Evolutionary conservation across 2,888 invertebrate species (phyloP).

Genomic region (Drosophila multiciliata): DNA sequence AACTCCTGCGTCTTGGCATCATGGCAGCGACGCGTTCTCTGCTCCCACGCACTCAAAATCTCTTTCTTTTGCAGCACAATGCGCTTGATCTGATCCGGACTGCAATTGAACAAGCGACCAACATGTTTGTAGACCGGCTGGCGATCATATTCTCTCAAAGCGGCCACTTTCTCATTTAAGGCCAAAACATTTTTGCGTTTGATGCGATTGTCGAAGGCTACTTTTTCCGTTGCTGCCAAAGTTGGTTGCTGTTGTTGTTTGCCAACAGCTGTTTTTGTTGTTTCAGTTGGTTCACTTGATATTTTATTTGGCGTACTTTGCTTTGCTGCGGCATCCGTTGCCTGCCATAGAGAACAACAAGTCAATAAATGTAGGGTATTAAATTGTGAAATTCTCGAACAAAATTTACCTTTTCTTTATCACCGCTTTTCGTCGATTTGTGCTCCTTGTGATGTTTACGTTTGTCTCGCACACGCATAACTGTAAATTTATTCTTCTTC

Average conservation of each 20-base stretch:
- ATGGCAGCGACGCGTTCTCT: constrained; percentile 79
- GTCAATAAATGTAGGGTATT: neutral
- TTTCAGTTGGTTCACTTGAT: constrained; percentile 3
- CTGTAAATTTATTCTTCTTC: constrained; percentile 14
- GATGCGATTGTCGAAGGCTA: constrained; percentile 82
- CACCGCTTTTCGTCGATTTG: constrained; percentile 39
- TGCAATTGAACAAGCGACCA: constrained; percentile 83
- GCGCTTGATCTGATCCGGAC: constrained; percentile 84
- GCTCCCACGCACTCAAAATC: constrained; percentile 83
- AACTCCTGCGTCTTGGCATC: constrained; percentile 78
- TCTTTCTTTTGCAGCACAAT: constrained; percentile 81
- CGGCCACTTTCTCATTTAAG: constrained; percentile 83
- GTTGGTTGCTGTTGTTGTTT: constrained; percentile 19
- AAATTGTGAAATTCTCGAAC: neutral
- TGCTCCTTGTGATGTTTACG: constrained; percentile 57
- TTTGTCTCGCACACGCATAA: constrained; percentile 72
- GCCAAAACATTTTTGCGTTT: constrained; percentile 84
- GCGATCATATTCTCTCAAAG: constrained; percentile 82
- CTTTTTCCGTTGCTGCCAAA: constrained; percentile 71
- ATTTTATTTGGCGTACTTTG: constrained; percentile 25
- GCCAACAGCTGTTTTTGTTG: constrained; percentile 10
- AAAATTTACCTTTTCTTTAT: constrained; percentile 44
- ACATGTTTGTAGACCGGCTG: constrained; percentile 83
- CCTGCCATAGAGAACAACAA: constrained; percentile 16
- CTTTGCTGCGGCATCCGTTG: constrained; percentile 25